Base-by-base conservation (phyloP, 2,888 invertebrate species). In the Rutpela maculata region DNA sequence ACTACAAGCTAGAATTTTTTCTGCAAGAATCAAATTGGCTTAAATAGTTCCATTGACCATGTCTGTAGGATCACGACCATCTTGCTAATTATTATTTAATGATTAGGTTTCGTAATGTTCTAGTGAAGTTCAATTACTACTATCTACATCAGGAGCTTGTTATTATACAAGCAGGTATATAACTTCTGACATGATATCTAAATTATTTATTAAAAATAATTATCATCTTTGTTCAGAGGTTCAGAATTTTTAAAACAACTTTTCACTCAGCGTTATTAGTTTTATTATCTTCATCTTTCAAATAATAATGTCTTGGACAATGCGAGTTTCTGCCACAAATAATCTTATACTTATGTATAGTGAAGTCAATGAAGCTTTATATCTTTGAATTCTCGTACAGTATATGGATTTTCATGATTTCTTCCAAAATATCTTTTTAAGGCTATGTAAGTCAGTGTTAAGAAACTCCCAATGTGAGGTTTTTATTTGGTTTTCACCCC, bases 81-180 rank as follows among this genome's bases (percentile, higher is more conserved):
- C 50, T n/a, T n/a, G 50, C 50, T 50, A 50, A 50, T 50, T 50
- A 50, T 50, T 50, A 50, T 50, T 68, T 50, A 60, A 60, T 60
- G 26, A 60, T 1, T 11, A 60, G 60, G 60, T 26, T 22, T 60
- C 60, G n/a, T 22, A 26, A 60, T 31, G 15, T 31, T 50, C 50
- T n/a, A 15, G 50, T 50, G n/a, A 50, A 50, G 50, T n/a, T 50
- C 50, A 50, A 50, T 50, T 50, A 50, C n/a, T 50, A n/a, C 7
- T 50, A 50, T 50, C 50, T 50, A 50, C 50, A 50, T 50, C 50
- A 50, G 50, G 50, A 50, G 43, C 50, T n/a, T n/a, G 15, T 50
- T 50, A 50, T 50, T 50, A 50, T n/a, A 15, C 50, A 1, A n/a
- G 50, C 50, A 50, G 50, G 50, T 50, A 50, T 50, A 5, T 3